These are phyloP conservation scores for Chelon labrosus DNA, from an alignment of 2,797 vertebrate genomes.

Conservation along the genomic window DNA sequence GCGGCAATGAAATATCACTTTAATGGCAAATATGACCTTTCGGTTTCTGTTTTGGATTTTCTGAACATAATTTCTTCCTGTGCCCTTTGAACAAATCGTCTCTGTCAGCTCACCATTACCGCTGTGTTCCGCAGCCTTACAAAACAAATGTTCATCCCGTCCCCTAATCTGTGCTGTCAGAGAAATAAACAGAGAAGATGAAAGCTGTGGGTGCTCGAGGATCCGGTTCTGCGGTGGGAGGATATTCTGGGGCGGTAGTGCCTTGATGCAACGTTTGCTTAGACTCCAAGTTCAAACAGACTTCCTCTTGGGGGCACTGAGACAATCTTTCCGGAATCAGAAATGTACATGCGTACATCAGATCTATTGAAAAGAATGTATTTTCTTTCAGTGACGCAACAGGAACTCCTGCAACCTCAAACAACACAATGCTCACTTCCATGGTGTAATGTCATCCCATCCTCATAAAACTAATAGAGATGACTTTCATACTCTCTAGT, in stretches of 20 bases:
- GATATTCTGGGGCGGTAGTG: conserved; percentile 24
- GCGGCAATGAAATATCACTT: conserved; percentile 41
- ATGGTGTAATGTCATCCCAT: conserved; percentile 27
- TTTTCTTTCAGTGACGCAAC: conserved; percentile 13
- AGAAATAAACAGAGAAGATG: conserved; percentile 54
- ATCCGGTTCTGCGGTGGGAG: conserved; percentile 37
- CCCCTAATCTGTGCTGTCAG: conserved; percentile 62
- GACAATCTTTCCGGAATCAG: conserved; percentile 27
- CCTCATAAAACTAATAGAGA: conserved; percentile 46
- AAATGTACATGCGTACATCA: conserved; percentile 17
- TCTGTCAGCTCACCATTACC: conserved; percentile 49
- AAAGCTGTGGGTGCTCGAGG: conserved; percentile 20
- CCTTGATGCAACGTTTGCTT: conserved; percentile 49
- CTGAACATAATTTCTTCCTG: conserved; percentile 35
- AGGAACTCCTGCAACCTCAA: conserved; percentile 21
- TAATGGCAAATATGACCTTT: conserved; percentile 56
- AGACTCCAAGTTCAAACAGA: conserved; percentile 33
- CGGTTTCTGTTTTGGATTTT: conserved; percentile 49
- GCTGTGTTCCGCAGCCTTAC: conserved; percentile 18
- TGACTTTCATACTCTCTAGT: conserved; percentile 10
- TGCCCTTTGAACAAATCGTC: conserved; percentile 49
- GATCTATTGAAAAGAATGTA: neutral
- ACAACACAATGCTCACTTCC: conserved; percentile 30
- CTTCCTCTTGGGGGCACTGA: conserved; percentile 29
- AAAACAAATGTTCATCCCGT: conserved; percentile 55